Percentiles rank a stretch among this genome's conserved stretches.
These are phyloP conservation scores for Herpailurus yagouaroundi DNA, from an alignment of 2,113 vertebrate genomes.

Conservation along the genomic window DNA sequence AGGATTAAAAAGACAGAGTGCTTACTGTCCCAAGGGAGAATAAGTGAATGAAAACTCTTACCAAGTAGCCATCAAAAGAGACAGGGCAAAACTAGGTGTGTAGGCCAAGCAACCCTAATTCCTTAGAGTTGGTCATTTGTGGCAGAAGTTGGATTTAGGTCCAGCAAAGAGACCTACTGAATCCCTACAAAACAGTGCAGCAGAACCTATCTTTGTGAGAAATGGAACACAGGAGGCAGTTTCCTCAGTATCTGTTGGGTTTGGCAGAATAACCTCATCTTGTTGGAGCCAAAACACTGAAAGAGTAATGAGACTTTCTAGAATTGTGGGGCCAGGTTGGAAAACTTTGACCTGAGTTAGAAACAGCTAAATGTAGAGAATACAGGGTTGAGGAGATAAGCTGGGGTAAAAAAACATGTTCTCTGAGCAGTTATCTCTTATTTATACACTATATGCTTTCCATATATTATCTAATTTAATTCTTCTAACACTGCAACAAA, in stretches of 20 bases:
- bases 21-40: neutral
- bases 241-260: neutral
- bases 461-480: conserved; percentile 14
- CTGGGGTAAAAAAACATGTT: neutral
- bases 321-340: neutral
- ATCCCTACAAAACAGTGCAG: neutral
- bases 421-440: neutral
- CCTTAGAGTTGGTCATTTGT: neutral
- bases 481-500: neutral
- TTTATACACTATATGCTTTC: neutral
- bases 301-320: neutral
- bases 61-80: neutral
- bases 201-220: neutral
- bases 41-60: neutral
- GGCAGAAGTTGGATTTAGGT: neutral
- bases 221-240: neutral
- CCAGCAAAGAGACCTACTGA: neutral
- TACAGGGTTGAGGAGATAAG: neutral
- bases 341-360: neutral
- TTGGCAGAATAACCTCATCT: conserved; percentile 8
- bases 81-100: neutral
- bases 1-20: neutral
- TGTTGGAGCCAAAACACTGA: neutral
- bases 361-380: neutral
- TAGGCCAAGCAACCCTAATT: neutral